Evolutionary conservation across 2,888 invertebrate genomes (phyloP), one percentile per base, ranked within the genome.

Genomic region (Drosophila affinis): DNA sequence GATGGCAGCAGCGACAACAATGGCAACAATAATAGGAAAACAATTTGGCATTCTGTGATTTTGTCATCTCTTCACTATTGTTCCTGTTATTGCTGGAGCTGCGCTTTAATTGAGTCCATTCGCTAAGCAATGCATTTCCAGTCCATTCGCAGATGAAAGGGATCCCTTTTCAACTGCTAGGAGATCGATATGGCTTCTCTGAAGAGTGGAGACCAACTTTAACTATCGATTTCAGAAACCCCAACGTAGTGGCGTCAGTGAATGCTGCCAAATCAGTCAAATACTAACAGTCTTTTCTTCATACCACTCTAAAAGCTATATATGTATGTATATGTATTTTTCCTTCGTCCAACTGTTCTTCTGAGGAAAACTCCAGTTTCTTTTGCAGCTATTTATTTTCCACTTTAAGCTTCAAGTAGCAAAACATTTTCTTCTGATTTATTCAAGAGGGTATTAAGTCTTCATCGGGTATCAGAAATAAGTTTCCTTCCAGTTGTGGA

Each of bases 11-110:
- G 29, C 29, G 29, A 29, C 69, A 67, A 61, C 62, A 59, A 77
- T 72, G 59, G 53, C 62, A 77, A 71, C 72, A 87, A 85, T 87
- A 88, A 83, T 83, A 84, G 87, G 78, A 84, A 88, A 86, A 88
- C 87, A 88, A 84, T 84, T 84, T 84, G 87, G 84, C 88, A 84
- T 74, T 81, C 84, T 77, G 81, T 76, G 83, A 84, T 88, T 88
- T 76, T 73, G 75, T 68, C 65, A 65, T 68, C 76, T 57, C 59
- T 48, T 18, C 29, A 17, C 44, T 44, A 53, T 46, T 62, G 59
- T 67, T 67, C 62, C 59, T 72, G 64, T 59, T 74, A 34, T 65
- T 51, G 49, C 14, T 21, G 21, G 21, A 21, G 24, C 24, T 34
- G 17, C 64, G 9, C 44, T 32, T 14, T 2, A 14, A 24, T 14